These are phyloP conservation scores for Tetramorium bicarinatum DNA, from an alignment of 2,888 invertebrate genomes.

Conservation along the genomic window DNA sequence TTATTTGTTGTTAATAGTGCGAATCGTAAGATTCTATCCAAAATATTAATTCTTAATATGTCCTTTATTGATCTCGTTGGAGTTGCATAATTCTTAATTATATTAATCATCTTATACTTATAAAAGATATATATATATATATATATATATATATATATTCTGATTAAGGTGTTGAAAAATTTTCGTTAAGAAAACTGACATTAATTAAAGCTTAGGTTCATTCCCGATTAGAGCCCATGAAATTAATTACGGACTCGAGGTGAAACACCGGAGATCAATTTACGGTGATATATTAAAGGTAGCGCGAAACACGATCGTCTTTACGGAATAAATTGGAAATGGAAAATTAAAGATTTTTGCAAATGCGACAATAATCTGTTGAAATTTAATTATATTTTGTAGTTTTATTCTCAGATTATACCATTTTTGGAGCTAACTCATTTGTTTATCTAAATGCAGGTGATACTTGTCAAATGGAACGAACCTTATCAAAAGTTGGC, in stretches of 20 bases:
- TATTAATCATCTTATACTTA: neutral
- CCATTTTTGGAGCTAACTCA: neutral
- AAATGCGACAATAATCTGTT: neutral
- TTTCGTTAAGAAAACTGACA: neutral
- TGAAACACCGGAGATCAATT: constrained; percentile 39
- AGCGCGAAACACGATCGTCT: neutral
- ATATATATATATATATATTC: neutral
- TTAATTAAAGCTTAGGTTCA: constrained; percentile 8
- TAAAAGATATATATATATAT: neutral
- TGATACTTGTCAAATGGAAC: constrained; percentile 98
- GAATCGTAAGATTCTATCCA: neutral
- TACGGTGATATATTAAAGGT: constrained; percentile 37
- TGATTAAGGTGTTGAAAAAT: constrained; percentile 4
- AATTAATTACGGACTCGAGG: constrained; percentile 41
- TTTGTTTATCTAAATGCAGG: constrained; percentile 87
- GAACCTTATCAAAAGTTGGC: constrained; percentile 99
- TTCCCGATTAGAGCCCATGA: constrained; percentile 30
- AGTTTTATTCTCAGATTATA: neutral
- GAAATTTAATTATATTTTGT: neutral
- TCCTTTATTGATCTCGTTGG: no score
- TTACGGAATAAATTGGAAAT: neutral
- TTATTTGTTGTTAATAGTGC: neutral
- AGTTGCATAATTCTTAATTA: no score
- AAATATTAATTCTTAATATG: no score
- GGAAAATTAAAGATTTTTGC: constrained; percentile 7